A percentile compares a stretch with the other conserved stretches of the same genome.
Conservation (phyloP, 23 tunicate species). For the Oikopleura dioica region DNA sequence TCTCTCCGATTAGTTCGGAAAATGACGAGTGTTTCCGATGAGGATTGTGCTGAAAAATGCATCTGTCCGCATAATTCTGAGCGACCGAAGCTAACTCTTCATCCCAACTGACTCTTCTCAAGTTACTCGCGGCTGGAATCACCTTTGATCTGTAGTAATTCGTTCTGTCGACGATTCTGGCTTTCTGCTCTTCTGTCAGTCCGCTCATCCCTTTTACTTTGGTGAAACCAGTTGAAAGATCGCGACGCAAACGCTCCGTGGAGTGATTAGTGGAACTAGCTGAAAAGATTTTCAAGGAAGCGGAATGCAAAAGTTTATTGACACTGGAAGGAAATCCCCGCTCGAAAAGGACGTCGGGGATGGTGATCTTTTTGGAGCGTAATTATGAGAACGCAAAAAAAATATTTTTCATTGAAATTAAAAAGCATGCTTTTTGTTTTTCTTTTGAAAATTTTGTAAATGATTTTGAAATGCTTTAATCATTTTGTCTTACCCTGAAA, state of each 20-base stretch:
- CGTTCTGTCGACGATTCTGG: not conserved
- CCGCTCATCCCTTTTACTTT: conserved; percentile 2
- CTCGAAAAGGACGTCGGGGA: no score
- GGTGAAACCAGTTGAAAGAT: not conserved
- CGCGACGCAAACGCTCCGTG: not conserved
- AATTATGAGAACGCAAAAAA: no score
- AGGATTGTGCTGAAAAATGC: conserved; percentile 35
- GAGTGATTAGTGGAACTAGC: no score
- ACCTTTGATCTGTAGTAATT: conserved; percentile 14
- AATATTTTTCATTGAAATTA: no score
- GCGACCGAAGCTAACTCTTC: conserved; percentile 26
- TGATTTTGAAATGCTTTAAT: no score
- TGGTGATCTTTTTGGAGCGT: no score
- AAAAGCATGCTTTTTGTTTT: no score
- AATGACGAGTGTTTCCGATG: conserved; percentile 12
- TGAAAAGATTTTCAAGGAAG: no score
- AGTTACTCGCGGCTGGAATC: conserved; percentile 31
- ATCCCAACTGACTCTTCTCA: conserved; percentile 56
- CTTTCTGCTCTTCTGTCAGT: not conserved
- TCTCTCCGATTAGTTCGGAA: not conserved
- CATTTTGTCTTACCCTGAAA: no score
- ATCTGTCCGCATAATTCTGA: conserved; percentile 22
- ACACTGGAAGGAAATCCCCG: no score
- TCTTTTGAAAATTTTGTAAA: no score
- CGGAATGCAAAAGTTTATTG: no score